Base-by-base conservation (phyloP, 1,140 invertebrate species). In the Drosophila funebris region DNA sequence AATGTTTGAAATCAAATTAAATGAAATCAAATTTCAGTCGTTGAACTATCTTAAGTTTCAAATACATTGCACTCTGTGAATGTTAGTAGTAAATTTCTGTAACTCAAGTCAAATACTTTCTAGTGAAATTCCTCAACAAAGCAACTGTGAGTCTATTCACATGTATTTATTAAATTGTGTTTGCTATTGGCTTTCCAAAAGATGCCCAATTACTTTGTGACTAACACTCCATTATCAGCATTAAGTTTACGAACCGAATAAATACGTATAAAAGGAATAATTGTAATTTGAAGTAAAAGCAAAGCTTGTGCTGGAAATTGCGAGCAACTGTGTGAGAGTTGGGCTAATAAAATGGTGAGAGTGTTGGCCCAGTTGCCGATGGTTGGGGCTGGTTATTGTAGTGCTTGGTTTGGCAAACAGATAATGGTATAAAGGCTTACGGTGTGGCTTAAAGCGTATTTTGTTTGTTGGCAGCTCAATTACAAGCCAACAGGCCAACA, bases 401-500 rank as follows among this genome's bases (percentile, higher is more conserved):
- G 5, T 0, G 20, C 18, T 36, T 11, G 8, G 18, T 18, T 11
- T 20, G 18, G n/a, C 24, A 31, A 39, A 29, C 43, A 31, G 33
- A 50, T 71, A 53, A 67, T 41, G 16, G 24, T 8, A 53, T 20
- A 33, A 39, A 7, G 36, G 56, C 60, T 63, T 37, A 50, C 7
- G 31, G 13, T n/a, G 37, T 16, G 36, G 56, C 60, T 63, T 37
- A 50, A 9, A 39, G 13, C 16, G 37, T 16, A 52, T 64, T 64
- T 76, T 76, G 56, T 67, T 76, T 31, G 24, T 36, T 56, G 37
- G 41, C 44, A 60, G 54, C 63, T 62, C 66, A 54, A 62, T 76
- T 73, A 61, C 41, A 58, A 37, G 54, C 24, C 48, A 39, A 60
- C 24, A 54, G 8, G 18, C 8, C 43, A 24, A 24, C 43, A 24